Conservation (phyloP, 2,888 invertebrate species). For the Melanophora roralis region DNA sequence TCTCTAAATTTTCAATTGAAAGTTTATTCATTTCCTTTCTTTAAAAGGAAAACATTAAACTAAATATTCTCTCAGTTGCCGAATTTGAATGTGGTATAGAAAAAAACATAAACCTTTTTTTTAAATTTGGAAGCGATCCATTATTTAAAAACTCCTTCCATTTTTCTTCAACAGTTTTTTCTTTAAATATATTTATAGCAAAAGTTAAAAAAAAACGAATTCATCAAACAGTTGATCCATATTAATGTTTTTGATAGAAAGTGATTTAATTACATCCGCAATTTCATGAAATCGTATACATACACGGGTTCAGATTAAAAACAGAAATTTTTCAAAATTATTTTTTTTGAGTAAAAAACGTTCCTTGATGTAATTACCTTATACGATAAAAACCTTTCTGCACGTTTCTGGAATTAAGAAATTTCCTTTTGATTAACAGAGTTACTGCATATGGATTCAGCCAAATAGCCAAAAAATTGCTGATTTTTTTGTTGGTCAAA, state of each 20-base stretch:
- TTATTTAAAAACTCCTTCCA: constrained; percentile 31
- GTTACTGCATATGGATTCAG: neutral
- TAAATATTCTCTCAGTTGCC: constrained; percentile 33
- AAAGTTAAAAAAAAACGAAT: constrained; percentile 14
- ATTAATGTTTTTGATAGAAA: constrained; percentile 31
- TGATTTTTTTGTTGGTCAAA: constrained; percentile 18
- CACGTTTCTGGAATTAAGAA: constrained; percentile 10
- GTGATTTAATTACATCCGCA: neutral
- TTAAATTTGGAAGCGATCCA: constrained; percentile 30
- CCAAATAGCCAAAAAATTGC: constrained; percentile 21
- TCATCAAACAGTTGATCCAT: constrained; percentile 11
- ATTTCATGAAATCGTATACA: neutral
- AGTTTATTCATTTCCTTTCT: constrained; percentile 35
- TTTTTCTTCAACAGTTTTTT: constrained; percentile 28
- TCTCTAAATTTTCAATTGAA: constrained; percentile 33
- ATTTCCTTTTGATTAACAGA: neutral
- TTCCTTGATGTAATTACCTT: neutral
- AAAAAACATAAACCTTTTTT: constrained; percentile 31
- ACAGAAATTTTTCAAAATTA: neutral
- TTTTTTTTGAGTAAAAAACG: neutral
- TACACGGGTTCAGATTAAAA: neutral
- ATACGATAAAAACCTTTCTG: neutral
- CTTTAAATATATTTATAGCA: constrained; percentile 15
- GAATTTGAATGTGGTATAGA: constrained; percentile 32
- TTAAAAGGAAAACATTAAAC: constrained; percentile 20